A percentile compares a stretch with the other conserved stretches of the same genome.
phyloP scores from a whole-genome alignment of 2,113 vertebrate species.

The Petrocephalus zakoni region DNA sequence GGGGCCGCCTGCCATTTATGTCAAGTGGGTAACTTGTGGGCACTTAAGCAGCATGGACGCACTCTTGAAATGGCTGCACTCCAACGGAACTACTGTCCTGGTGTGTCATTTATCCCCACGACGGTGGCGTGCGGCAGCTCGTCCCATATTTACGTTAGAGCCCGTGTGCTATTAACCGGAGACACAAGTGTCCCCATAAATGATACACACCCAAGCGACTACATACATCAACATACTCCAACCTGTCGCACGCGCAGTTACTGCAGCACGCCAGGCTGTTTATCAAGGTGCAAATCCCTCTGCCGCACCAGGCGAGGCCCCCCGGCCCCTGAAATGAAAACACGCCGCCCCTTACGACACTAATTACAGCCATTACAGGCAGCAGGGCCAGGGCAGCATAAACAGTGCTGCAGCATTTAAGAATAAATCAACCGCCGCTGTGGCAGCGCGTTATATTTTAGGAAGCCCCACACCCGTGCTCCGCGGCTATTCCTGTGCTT shows the following conservation, averaged over 20 bases:
- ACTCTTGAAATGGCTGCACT: conserved; percentile 44
- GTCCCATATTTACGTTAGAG: conserved; percentile 49
- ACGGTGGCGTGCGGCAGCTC: conserved; percentile 50
- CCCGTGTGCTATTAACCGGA: conserved; percentile 61
- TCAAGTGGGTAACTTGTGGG: conserved; percentile 13
- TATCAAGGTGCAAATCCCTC: conserved; percentile 51
- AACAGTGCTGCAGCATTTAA: background rate
- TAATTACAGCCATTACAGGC: conserved; percentile 9
- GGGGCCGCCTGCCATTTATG: background rate
- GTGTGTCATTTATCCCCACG: conserved; percentile 54
- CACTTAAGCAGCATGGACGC: conserved; percentile 34
- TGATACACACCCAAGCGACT: conserved; percentile 66
- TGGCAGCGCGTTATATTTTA: conserved; percentile 8
- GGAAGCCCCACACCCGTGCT: background rate
- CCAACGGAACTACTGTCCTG: conserved; percentile 51
- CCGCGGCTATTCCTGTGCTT: background rate
- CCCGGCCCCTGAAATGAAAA: conserved; percentile 30
- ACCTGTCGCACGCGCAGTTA: conserved; percentile 53
- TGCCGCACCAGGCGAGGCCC: conserved; percentile 35
- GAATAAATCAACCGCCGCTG: background rate
- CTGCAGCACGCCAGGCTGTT: conserved; percentile 50
- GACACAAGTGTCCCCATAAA: conserved; percentile 65
- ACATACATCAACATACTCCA: conserved; percentile 54
- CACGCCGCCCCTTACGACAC: conserved; percentile 1
- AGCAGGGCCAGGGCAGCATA: background rate